phyloP scores from a whole-genome alignment of 2,888 invertebrate genomes.

The Acanthoscelides obtectus region DNA sequence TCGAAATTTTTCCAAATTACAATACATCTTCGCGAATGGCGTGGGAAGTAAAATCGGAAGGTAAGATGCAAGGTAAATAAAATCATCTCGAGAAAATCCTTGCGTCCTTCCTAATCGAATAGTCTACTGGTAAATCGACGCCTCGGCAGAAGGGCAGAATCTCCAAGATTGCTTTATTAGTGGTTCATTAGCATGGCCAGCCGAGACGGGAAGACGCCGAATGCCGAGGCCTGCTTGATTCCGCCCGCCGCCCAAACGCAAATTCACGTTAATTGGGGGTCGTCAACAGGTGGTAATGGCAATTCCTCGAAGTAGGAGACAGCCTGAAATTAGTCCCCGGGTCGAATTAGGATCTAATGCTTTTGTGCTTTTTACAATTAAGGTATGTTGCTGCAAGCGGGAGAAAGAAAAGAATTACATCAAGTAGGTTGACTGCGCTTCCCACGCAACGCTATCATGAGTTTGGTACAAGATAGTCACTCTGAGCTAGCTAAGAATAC shows the following conservation, averaged over 20 bases:
- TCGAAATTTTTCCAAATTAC: too few relatives aligned
- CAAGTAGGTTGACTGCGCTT: too few relatives aligned
- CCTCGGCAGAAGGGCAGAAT: not conserved
- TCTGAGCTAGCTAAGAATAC: too few relatives aligned
- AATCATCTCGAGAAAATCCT: not conserved
- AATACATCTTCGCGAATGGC: too few relatives aligned
- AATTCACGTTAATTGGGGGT: not conserved
- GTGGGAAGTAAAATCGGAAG: too few relatives aligned
- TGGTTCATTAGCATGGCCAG: conserved; percentile 1
- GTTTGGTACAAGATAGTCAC: too few relatives aligned
- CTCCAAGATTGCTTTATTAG: conserved; percentile 1
- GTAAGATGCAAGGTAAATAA: not conserved
- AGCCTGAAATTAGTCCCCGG: not conserved
- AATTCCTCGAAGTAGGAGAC: not conserved
- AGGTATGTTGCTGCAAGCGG: too few relatives aligned
- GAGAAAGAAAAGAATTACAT: too few relatives aligned
- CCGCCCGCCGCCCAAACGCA: not conserved
- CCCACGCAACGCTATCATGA: too few relatives aligned
- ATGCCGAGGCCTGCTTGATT: not conserved
- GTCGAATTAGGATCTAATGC: not conserved
- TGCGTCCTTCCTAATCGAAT: not conserved
- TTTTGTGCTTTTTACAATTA: not conserved
- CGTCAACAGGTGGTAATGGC: conserved; percentile 1
- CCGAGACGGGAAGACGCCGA: not conserved
- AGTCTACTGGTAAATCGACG: not conserved